Evolutionary conservation across 2,113 vertebrate species (phyloP).

Genomic region (Sisor rabdophorus): DNA sequence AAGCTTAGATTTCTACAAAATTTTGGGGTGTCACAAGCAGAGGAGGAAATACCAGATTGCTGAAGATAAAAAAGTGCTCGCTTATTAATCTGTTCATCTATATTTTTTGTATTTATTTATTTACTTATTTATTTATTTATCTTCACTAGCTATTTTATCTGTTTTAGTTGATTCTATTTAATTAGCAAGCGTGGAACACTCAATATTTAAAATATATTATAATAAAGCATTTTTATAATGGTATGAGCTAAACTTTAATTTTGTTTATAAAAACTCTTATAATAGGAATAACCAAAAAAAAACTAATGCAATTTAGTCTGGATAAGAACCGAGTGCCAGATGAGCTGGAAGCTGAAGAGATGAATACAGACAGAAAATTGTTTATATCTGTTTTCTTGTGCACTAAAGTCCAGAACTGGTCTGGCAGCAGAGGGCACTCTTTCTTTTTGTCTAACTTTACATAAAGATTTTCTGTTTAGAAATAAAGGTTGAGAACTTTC

Average conservation of each 20-base stretch:
- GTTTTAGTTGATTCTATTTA: neutral
- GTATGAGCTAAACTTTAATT: constrained; percentile 11
- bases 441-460: constrained; percentile 45
- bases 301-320: constrained; percentile 8
- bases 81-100: neutral
- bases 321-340: neutral
- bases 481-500: constrained; percentile 6
- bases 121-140: neutral
- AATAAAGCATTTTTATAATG: constrained; percentile 23
- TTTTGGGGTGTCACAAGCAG: neutral
- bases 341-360: neutral
- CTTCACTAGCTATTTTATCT: neutral
- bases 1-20: neutral
- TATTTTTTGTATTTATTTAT: neutral
- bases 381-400: neutral
- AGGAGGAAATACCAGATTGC: neutral
- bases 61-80: neutral
- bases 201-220: neutral
- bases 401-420: constrained; percentile 17
- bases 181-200: neutral
- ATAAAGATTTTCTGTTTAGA: constrained; percentile 17
- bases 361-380: neutral
- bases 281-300: constrained; percentile 8
- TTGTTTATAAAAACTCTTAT: constrained; percentile 3
- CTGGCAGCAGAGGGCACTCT: constrained; percentile 54